These are phyloP conservation scores for Anas platyrhynchos DNA, from an alignment of 2,113 vertebrate genomes.

Conservation along the genomic window DNA sequence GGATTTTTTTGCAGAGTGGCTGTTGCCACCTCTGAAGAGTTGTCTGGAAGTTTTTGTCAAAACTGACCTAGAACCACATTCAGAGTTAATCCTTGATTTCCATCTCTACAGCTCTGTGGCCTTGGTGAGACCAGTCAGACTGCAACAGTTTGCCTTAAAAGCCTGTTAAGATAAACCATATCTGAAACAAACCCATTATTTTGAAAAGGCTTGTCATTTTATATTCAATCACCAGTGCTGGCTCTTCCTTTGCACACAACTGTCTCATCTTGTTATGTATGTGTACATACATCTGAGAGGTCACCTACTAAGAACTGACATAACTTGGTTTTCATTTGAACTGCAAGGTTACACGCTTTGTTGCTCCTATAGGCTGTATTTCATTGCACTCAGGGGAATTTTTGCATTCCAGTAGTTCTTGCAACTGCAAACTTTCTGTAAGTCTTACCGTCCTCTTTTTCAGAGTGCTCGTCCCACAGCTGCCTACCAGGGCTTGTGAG, in stretches of 20 bases:
- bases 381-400: not conserved
- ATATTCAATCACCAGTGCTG: not conserved
- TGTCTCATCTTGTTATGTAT: constrained; percentile 51
- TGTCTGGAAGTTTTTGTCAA: not conserved
- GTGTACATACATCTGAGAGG: not conserved
- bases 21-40: not conserved
- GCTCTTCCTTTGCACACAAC: constrained; percentile 16
- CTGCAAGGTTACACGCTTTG: not conserved
- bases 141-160: not conserved
- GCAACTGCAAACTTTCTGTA: not conserved
- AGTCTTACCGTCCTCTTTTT: not conserved
- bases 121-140: not conserved
- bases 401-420: not conserved
- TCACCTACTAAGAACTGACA: constrained; percentile 10
- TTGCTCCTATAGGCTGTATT: not conserved
- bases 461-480: accelerated
- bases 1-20: not conserved
- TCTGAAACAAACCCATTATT: constrained; percentile 21
- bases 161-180: not conserved
- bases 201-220: constrained; percentile 17
- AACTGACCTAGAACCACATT: not conserved
- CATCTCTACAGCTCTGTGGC: not conserved
- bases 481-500: not conserved
- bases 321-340: constrained; percentile 20
- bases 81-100: not conserved